These are phyloP conservation scores for Diarsia mendica DNA, from an alignment of 2,888 invertebrate genomes.

Conservation along the genomic window DNA sequence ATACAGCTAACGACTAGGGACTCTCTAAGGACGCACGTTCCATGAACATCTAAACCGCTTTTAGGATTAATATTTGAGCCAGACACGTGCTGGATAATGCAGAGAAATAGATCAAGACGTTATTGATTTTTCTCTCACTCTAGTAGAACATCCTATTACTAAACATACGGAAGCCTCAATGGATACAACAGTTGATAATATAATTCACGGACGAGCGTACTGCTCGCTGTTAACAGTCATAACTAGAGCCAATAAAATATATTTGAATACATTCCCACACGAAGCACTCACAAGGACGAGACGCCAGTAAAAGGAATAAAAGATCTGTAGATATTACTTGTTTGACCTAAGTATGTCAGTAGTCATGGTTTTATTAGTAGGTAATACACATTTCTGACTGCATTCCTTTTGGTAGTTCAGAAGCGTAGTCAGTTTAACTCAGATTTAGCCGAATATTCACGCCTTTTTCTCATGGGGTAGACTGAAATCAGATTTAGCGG, in stretches of 20 bases:
- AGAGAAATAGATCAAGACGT: constrained; percentile 17
- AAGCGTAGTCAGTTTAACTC: neutral
- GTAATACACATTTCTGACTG: constrained; percentile 14
- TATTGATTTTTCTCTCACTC: constrained; percentile 27
- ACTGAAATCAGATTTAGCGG: neutral
- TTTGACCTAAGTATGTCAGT: constrained; percentile 21
- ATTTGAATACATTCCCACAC: constrained; percentile 51
- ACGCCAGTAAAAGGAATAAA: constrained; percentile 36
- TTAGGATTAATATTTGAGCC: constrained; percentile 41
- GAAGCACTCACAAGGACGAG: constrained; percentile 33
- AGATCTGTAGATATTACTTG: constrained; percentile 22
- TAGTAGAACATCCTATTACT: neutral
- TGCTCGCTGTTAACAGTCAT: constrained; percentile 33
- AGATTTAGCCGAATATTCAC: neutral
- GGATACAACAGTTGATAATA: constrained; percentile 59
- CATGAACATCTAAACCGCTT: constrained; percentile 32
- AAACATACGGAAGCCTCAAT: constrained; percentile 19
- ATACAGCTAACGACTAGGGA: constrained; percentile 41
- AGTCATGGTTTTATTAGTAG: constrained; percentile 27
- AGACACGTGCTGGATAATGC: constrained; percentile 11
- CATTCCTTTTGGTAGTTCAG: neutral
- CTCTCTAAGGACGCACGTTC: constrained; percentile 32
- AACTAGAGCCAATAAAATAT: constrained; percentile 48
- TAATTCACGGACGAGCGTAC: constrained; percentile 27
- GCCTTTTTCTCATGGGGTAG: no score